These are phyloP conservation scores for Uria aalge DNA, from an alignment of 2,113 vertebrate genomes.

Conservation along the genomic window DNA sequence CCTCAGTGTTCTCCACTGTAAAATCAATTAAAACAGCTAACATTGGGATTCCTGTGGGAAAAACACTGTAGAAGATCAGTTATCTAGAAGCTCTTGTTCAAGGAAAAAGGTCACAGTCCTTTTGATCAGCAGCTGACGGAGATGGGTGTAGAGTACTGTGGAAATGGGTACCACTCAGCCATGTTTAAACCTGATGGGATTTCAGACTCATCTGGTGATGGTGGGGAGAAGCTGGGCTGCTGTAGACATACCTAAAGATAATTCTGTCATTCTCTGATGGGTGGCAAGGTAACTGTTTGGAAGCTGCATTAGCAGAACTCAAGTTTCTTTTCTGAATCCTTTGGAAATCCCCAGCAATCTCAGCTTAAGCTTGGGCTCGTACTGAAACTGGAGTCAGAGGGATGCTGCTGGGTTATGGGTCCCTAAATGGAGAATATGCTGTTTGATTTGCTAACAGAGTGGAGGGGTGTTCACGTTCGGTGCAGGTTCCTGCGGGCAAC, in stretches of 20 bases:
- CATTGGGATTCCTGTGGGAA: neutral
- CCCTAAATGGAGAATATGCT: conserved; percentile 52
- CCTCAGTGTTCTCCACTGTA: neutral
- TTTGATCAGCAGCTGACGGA: neutral
- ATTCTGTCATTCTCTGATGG: neutral
- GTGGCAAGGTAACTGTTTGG: neutral
- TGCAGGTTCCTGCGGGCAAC: conserved; percentile 84
- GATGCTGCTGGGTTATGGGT: neutral
- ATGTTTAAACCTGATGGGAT: neutral
- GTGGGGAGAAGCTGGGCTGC: neutral
- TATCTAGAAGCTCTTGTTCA: neutral
- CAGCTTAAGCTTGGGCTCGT: neutral
- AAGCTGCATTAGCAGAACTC: neutral
- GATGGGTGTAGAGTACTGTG: neutral
- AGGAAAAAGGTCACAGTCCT: neutral
- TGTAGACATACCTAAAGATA: neutral
- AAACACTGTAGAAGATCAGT: neutral
- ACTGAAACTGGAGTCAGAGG: neutral
- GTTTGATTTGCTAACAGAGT: conserved; percentile 75
- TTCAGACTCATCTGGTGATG: neutral
- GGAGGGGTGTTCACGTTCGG: conserved; percentile 93
- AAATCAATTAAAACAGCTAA: neutral
- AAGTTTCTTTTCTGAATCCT: neutral
- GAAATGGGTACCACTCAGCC: neutral
- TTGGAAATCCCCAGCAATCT: neutral